Base-by-base conservation (phyloP, 2,888 invertebrate species). In the Sylvicola cinctus region DNA sequence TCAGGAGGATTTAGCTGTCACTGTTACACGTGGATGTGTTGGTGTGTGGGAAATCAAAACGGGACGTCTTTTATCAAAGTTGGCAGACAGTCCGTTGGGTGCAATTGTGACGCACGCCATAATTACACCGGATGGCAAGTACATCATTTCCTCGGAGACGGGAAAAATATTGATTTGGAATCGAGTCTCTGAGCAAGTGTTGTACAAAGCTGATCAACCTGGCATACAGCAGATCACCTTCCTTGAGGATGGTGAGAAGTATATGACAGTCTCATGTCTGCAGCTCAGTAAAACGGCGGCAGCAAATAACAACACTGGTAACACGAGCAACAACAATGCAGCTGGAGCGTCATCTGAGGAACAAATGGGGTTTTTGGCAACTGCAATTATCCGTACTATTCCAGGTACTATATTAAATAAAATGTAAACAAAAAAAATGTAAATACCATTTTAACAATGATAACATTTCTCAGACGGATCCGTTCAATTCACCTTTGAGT, bases 31-130 rank as follows among this genome's bases (percentile, higher is more conserved):
- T 39, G 85, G 84, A 46, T 91, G 88, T 49, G 84, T 95, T 41
- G 95, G 91, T 1, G 74, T 96, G 2, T 98, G 95, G 91, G 81
- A 90, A 54, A 68, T 90, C 16, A 68, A 76, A 42, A 74, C 77
- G 1, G 93, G 93, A 0, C 74, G 74, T 44, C 61, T 93, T n/a
- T 59, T 81, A 38, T 70, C 83, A 1, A 87, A 84, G 50, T 60
- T 93, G 23, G 87, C 91, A 0, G 90, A 91, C 45, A 87, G 84
- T 42, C 84, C 88, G 0, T 62, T 91, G 3, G 90, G 90, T 0
- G 90, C 93, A 6, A 93, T 93, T 43, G 87, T 95, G 0, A 91
- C 91, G 0, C 84, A 90, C 42, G 91, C 91, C 0, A 68, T 75
- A 32, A 80, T 93, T 32, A 90, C 90, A 0, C 75, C 78, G 0